These are phyloP conservation scores for Intellagama lesueurii DNA, from an alignment of 2,797 vertebrate species.

Conservation along the genomic window DNA sequence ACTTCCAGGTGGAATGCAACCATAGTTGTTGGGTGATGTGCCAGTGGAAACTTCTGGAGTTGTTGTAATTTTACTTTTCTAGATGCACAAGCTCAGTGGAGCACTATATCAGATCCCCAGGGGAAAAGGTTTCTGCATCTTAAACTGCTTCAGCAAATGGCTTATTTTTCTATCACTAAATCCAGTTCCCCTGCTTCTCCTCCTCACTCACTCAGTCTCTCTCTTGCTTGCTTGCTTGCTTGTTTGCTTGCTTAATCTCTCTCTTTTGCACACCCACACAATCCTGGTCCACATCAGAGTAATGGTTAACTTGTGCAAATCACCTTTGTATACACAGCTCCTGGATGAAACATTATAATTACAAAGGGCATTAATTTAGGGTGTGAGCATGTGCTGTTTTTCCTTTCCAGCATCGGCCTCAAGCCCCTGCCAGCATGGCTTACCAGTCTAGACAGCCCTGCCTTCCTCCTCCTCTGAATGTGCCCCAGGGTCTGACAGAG, in stretches of 20 bases:
- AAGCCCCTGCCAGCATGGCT: neutral
- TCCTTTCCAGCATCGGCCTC: neutral
- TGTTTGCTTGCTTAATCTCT: neutral
- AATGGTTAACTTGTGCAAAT: neutral
- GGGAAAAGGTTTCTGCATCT: neutral
- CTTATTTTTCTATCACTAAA: neutral
- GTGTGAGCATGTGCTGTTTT: neutral
- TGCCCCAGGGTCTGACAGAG: fast-evolving
- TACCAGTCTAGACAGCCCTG: conserved; percentile 10
- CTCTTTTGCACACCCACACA: no score
- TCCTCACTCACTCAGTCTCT: neutral
- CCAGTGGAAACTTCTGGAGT: neutral
- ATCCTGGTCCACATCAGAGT: neutral
- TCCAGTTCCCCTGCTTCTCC: neutral
- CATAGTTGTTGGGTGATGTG: no score
- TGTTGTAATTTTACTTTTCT: neutral
- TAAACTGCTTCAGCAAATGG: neutral
- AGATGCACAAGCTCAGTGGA: neutral
- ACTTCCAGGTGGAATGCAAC: no score
- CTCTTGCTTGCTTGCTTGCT: neutral
- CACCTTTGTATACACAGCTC: no score
- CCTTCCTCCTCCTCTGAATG: neutral
- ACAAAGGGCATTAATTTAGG: neutral
- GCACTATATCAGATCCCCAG: neutral
- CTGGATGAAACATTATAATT: neutral